Conservation (phyloP, 2,113 vertebrate species). For the Meriones unguiculatus region DNA sequence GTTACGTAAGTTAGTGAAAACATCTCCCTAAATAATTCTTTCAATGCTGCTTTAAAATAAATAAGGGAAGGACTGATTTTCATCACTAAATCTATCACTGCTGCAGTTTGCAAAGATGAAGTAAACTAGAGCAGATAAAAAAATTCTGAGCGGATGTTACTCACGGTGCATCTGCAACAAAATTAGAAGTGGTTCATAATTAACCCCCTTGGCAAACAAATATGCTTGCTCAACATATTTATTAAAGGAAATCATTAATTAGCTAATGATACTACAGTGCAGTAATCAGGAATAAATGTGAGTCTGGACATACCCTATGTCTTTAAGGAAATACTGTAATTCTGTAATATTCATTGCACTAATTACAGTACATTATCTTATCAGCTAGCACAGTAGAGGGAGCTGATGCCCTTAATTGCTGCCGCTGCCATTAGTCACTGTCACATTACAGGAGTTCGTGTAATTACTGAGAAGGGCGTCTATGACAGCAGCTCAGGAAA, state of each 20-base stretch:
- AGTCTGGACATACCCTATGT: constrained; percentile 62
- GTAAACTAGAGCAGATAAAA: background rate
- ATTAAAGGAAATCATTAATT: constrained; percentile 68
- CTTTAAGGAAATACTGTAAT: constrained; percentile 73
- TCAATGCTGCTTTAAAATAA: background rate
- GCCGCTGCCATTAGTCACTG: constrained; percentile 40
- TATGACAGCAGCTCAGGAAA: background rate
- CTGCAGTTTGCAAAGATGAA: background rate
- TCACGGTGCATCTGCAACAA: background rate
- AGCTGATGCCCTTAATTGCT: constrained; percentile 52
- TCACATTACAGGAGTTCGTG: background rate
- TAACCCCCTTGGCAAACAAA: constrained; percentile 36
- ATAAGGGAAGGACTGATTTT: background rate
- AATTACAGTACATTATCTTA: constrained; percentile 78
- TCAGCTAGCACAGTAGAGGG: constrained; percentile 25
- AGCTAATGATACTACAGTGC: constrained; percentile 38
- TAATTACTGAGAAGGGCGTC: constrained; percentile 31
- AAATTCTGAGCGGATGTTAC: background rate
- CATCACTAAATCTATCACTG: background rate
- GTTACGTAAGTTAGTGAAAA: constrained; percentile 5
- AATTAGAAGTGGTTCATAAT: constrained; percentile 50
- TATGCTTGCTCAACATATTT: constrained; percentile 48
- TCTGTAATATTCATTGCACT: constrained; percentile 70
- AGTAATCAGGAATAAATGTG: constrained; percentile 48
- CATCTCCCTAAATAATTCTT: background rate